Evolutionary conservation across 2,888 invertebrate genomes (phyloP), one percentile per base, ranked within the genome.

Genomic region (Scaptomyza reducta): DNA sequence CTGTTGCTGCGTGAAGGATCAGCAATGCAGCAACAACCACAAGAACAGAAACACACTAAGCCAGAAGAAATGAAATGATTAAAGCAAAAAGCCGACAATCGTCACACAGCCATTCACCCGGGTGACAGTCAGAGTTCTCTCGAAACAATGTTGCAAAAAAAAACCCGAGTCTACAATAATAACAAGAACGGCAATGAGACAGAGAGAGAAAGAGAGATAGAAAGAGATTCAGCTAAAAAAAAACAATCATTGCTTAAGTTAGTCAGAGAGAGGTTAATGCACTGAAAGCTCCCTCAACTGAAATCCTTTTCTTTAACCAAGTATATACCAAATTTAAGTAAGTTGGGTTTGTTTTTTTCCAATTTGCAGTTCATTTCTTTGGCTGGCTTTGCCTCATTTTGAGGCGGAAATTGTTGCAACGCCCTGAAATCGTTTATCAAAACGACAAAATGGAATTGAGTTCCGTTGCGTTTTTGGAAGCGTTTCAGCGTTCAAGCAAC

Each of bases 371-470:
- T 77, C 73, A 74, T 79, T 87, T 75, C 64, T 60, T 73, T 65
- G 31, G 54, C 40, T 57, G 49, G 59, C 38, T 67, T 16, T 59
- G 57, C 67, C 70, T 87, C 84, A 79, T 86, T 89, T 87, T 78
- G 68, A 78, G 84, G 88, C 89, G 87, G 87, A 87, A 88, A 88
- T 89, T 89, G 89, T 87, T 87, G 87, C 87, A 87, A 87, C 87
- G 87, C 87, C 89, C 87, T 73, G 79, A 72, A 89, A 89, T 89
- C 89, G 89, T 89, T 87, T 89, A 88, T 89, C 87, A 87, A 82
- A 89, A 87, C 77, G 84, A 88, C 87, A 87, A 89, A 83, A 88
- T 84, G 89, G 81, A 89, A 83, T 89, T 86, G 89, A 89, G 84
- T 84, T 85, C 85, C 88, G 88, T 78, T 82, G 66, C 60, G 59